Evolutionary conservation across 2,113 vertebrate species (phyloP), one percentile per base, ranked within the genome.

Genomic region (Zingel zingel): DNA sequence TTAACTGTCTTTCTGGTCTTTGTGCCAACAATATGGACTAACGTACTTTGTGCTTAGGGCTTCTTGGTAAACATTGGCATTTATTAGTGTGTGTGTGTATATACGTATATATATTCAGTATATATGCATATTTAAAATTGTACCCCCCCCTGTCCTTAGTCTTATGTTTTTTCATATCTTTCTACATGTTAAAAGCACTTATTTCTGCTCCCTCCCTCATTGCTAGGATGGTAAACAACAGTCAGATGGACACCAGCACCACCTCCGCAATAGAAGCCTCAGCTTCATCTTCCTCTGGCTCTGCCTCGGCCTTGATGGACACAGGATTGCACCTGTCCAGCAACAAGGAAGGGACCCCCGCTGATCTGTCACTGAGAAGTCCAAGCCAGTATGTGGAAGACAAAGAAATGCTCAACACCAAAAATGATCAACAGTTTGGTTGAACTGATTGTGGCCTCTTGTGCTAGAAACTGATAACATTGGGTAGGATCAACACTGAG

Each of bases 211-310:
- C 39, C 36, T 72, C 36, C 7, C 76, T 69, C 62, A 30, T 78
- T 68, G 79, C 50, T 73, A 99, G 98, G 97, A 96, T 95, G 48
- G 92, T 99, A 89, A 96, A 93, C 8, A 96, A 94, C 90, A 93
- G 71, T 72, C 85, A 66, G 56, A 81, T 39, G 63, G 94, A 95
- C 76, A 77, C 72, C 79, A 90, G 93, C 91, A 75, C 86, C 66
- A 66, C 88, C 54, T 87, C 93, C 65, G 74, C 86, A 74, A 47
- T 79, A 27, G 93, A 94, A 39, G 74, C 87, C 68, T 83, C 93
- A 5, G 86, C 83, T 54, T 85, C 90, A 51, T 89, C 91, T 64
- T 91, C 92, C 66, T 83, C 87, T 27, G 75, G 85, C 81, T 86
- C 93, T 0, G 9, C 39, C 25, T 88, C 90, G 14, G 68, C 53